A percentile compares a stretch with the other conserved stretches of the same genome.
phyloP scores from a whole-genome alignment of 1,140 invertebrate genomes.

The Hetaerina americana region DNA sequence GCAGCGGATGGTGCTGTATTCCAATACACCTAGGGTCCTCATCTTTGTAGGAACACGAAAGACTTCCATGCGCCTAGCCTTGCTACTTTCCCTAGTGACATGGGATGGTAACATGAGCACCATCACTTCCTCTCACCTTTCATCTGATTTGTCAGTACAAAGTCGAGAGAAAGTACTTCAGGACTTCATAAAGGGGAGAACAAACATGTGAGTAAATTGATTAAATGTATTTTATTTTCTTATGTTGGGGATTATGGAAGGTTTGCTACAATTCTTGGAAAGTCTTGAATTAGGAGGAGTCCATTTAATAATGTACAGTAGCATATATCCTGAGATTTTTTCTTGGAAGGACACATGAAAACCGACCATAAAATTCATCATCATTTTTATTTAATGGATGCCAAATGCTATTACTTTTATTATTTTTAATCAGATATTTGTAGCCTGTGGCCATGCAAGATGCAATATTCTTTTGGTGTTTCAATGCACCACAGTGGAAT shows the following conservation, averaged over 20 bases:
- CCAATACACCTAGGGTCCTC: conserved; percentile 59
- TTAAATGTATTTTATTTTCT: too few relatives aligned
- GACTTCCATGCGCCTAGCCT: conserved; percentile 53
- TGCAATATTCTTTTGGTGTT: too few relatives aligned
- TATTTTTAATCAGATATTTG: too few relatives aligned
- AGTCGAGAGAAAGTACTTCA: background rate
- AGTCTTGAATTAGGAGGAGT: too few relatives aligned
- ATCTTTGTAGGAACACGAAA: conserved; percentile 81
- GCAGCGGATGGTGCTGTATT: conserved; percentile 50
- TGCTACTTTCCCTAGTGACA: conserved; percentile 34
- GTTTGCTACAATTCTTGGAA: too few relatives aligned
- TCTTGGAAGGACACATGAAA: background rate
- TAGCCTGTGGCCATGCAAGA: too few relatives aligned
- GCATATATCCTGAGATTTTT: background rate
- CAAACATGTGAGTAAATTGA: too few relatives aligned
- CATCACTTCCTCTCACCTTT: background rate
- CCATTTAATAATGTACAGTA: background rate
- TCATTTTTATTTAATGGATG: too few relatives aligned
- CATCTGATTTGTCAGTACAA: background rate
- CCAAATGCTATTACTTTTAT: too few relatives aligned
- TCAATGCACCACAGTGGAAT: too few relatives aligned
- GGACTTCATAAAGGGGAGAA: background rate
- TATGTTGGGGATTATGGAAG: too few relatives aligned
- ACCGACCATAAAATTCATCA: too few relatives aligned
- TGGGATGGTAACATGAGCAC: background rate